Evolutionary conservation across 2,113 vertebrate genomes (phyloP), one percentile per base, ranked within the genome.

Genomic region (Sciurus niger): DNA sequence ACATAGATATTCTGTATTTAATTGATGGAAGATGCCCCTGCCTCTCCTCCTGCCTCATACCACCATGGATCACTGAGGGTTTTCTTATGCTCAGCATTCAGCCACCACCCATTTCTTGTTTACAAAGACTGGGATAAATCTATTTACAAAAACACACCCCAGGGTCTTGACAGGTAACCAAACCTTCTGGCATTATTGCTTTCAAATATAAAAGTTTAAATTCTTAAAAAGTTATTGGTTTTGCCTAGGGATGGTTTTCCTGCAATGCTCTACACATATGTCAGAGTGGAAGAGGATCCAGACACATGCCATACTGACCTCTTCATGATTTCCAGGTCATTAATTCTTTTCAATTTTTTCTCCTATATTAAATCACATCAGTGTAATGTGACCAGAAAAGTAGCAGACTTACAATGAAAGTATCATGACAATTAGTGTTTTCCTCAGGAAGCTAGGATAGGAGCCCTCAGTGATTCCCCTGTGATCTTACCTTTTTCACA

Each of bases 111-210:
- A 86, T 89, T 90, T 82, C 77, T 94, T 95, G 78, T 53, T 79
- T 95, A 58, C 24, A 34, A 43, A 90, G 24, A 34, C 60, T 80
- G 43, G 58, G 24, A 10, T 89, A 10, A 72, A 79, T 85, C 86
- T 84, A 60, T 72, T 20, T 89, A 68, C 90, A 97, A 96, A 70
- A 91, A 79, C 76, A 93, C 83, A 70, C 90, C 51, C 32, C 58
- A 82, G 55, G 72, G 82, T 40, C n/a, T 87, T 43, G 94, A 40
- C 40, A 40, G 6, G 84, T 88, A 94, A 90, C 89, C 74, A 58
- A 93, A 86, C 73, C 95, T 95, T 89, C 11, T 78, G 70, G 97
- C 14, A 60, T n/a, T 85, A 89, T 32, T 93, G 43, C 48, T 97
- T 97, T 94, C 28, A 65, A 78, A 74, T 95, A 84, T 22, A 14